A percentile compares a stretch with the other conserved stretches of the same genome.
These are phyloP conservation scores for Myiagra hebetior DNA, from an alignment of 2,113 vertebrate species.

Conservation along the genomic window DNA sequence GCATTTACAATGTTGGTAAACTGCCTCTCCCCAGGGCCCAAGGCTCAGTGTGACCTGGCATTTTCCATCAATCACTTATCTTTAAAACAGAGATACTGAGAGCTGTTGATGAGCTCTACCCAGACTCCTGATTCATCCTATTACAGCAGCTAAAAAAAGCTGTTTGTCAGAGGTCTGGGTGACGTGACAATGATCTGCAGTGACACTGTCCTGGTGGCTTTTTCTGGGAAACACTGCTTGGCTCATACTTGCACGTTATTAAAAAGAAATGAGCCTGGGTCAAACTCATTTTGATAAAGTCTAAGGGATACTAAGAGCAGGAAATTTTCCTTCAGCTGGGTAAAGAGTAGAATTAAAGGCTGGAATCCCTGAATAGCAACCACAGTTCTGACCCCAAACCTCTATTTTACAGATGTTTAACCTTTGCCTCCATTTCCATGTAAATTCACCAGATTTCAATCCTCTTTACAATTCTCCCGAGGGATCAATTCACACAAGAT, in stretches of 20 bases:
- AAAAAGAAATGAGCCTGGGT: not conserved
- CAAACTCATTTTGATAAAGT: not conserved
- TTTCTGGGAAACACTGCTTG: not conserved
- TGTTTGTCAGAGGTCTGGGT: not conserved
- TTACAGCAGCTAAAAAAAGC: not conserved
- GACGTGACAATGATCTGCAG: not conserved
- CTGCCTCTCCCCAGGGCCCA: not conserved
- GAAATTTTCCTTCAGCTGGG: not conserved
- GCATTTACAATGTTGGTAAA: not conserved
- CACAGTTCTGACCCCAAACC: not conserved
- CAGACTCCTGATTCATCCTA: slow-evolving; percentile 1
- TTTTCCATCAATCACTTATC: not conserved
- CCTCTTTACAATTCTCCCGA: not conserved
- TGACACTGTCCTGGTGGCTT: not conserved
- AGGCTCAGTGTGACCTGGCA: not conserved
- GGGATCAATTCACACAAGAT: not conserved
- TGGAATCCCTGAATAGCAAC: not conserved
- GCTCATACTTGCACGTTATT: not conserved
- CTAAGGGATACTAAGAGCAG: not conserved
- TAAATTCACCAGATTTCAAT: not conserved
- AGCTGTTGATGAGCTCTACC: not conserved
- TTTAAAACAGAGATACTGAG: not conserved
- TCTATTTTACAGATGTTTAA: not conserved
- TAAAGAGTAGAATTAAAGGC: not conserved
- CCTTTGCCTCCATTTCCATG: not conserved